These are phyloP conservation scores for Mayetiola destructor DNA, from an alignment of 2,888 invertebrate genomes.

Conservation along the genomic window DNA sequence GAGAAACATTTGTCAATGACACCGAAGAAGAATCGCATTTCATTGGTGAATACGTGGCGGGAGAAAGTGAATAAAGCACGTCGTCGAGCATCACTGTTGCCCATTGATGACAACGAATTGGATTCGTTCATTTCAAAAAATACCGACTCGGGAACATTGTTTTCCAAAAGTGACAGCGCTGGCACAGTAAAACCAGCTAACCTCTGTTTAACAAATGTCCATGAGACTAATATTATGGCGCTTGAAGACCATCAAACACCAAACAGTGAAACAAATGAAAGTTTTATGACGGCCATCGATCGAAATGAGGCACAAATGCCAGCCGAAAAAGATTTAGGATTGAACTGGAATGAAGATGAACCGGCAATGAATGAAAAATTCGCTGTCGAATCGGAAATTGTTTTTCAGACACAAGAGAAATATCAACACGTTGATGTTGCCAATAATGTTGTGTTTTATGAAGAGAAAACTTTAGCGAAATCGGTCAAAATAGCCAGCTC, in stretches of 20 bases:
- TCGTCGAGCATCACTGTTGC: neutral
- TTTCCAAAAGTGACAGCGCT: neutral
- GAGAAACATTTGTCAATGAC: constrained; percentile 7
- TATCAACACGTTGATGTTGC: constrained; percentile 61
- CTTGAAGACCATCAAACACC: neutral
- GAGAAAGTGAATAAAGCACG: constrained; percentile 25
- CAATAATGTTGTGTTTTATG: constrained; percentile 53
- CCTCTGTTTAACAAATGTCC: no score
- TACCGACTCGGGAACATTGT: neutral
- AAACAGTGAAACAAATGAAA: neutral
- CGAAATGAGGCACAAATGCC: neutral
- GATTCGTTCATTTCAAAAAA: neutral
- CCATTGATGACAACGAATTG: neutral
- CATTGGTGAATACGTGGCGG: constrained; percentile 30
- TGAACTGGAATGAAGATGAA: constrained; percentile 20
- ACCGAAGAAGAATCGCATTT: constrained; percentile 15
- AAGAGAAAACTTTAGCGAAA: constrained; percentile 25
- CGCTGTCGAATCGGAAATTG: neutral
- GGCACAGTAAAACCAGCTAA: neutral
- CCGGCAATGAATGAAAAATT: neutral
- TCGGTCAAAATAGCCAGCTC: constrained; percentile 13
- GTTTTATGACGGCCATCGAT: neutral
- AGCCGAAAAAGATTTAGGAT: constrained; percentile 20
- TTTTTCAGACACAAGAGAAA: constrained; percentile 45
- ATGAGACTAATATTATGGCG: no score